Conservation (phyloP, 2,888 invertebrate species). For the Diarsia rubi region DNA sequence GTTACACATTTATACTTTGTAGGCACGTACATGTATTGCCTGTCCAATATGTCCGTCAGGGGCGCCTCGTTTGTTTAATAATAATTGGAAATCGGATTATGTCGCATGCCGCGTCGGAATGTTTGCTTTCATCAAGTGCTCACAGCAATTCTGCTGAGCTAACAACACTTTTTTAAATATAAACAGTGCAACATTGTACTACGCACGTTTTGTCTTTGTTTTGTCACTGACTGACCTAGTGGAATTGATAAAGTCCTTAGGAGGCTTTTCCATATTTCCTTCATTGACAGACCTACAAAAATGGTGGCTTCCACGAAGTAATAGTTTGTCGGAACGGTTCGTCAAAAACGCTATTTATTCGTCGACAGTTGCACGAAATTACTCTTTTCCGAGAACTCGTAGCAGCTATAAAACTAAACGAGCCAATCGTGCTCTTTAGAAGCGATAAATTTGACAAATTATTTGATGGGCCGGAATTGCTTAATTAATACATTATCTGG, state of each 20-base stretch:
- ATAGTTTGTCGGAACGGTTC: background rate
- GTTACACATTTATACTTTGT: background rate
- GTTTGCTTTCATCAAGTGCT: constrained; percentile 78
- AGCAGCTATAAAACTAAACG: background rate
- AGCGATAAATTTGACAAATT: background rate
- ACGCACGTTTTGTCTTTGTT: background rate
- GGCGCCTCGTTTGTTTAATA: constrained; percentile 75
- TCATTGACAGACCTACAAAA: too few species aligned
- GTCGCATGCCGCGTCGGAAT: constrained; percentile 67
- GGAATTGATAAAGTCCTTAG: background rate
- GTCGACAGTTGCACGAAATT: background rate
- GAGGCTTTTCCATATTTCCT: background rate
- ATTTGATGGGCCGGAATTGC: background rate
- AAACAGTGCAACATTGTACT: constrained; percentile 19
- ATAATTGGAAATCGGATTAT: constrained; percentile 83
- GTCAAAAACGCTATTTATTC: background rate
- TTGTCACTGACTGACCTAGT: constrained; percentile 18
- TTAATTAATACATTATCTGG: background rate
- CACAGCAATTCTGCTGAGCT: constrained; percentile 69
- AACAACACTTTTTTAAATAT: constrained; percentile 65
- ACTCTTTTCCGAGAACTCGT: background rate
- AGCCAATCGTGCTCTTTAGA: background rate
- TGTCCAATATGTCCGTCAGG: constrained; percentile 54
- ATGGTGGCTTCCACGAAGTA: background rate
- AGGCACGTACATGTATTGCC: constrained; percentile 38